phyloP scores from a whole-genome alignment of 2,797 vertebrate genomes.

The Fistularia commersonii region DNA sequence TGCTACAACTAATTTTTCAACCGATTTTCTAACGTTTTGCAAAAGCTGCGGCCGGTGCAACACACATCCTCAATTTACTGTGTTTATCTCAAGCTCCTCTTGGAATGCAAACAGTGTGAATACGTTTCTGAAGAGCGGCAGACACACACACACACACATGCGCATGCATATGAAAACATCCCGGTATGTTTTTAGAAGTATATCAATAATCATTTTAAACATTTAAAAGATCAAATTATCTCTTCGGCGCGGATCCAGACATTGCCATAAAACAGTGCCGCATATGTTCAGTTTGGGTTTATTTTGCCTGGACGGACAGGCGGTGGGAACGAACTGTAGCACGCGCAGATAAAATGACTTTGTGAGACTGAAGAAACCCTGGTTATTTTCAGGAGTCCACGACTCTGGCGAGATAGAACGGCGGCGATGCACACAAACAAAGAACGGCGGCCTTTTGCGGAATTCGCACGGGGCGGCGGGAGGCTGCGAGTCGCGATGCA shows the following conservation, averaged over 20 bases:
- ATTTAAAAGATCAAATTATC: too few relatives aligned
- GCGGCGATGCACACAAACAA: constrained; percentile 30
- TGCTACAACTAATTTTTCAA: constrained; percentile 46
- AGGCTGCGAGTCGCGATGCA: constrained; percentile 24
- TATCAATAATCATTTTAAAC: too few relatives aligned
- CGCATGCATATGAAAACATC: too few relatives aligned
- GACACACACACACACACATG: constrained; percentile 24
- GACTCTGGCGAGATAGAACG: constrained; percentile 29
- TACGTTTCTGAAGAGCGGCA: constrained; percentile 65
- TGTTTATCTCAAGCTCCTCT: constrained; percentile 66
- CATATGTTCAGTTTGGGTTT: constrained; percentile 22
- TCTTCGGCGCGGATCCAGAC: too few relatives aligned
- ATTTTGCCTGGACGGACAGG: constrained; percentile 58
- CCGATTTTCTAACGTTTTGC: constrained; percentile 55
- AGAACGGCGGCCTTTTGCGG: constrained; percentile 31
- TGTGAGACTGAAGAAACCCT: constrained; percentile 66
- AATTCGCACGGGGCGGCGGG: constrained; percentile 24
- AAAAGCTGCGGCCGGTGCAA: constrained; percentile 43
- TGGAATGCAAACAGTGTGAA: constrained; percentile 74
- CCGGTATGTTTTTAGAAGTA: too few relatives aligned
- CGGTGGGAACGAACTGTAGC: constrained; percentile 49
- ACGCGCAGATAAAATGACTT: constrained; percentile 73
- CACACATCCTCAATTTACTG: constrained; percentile 68
- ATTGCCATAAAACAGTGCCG: neutral
- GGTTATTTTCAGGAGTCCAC: constrained; percentile 48